Evolutionary conservation across 2,113 vertebrate genomes (phyloP).

Genomic region (Prunella fulvescens): DNA sequence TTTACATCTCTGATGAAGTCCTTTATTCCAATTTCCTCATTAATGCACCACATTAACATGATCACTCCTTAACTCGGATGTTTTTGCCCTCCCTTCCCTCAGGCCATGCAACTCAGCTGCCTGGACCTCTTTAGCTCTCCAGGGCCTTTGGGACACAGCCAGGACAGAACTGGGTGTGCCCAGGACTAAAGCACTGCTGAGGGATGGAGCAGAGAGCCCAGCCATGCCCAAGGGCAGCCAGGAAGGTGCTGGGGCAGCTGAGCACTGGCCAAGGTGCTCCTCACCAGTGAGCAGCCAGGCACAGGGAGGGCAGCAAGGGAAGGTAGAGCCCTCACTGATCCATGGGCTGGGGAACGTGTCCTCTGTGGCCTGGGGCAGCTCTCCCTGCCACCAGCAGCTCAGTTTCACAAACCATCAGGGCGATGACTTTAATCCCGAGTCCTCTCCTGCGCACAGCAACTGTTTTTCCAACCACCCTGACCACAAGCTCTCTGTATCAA

Average conservation of each 20-base stretch:
- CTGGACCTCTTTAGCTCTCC: background rate
- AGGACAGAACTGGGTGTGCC: background rate
- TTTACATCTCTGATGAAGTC: background rate
- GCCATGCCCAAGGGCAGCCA: background rate
- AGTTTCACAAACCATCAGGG: background rate
- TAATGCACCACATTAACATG: background rate
- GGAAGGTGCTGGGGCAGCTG: background rate
- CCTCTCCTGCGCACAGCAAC: background rate
- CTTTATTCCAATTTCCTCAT: background rate
- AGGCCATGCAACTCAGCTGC: background rate
- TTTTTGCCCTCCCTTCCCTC: background rate
- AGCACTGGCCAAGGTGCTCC: background rate
- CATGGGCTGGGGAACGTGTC: background rate
- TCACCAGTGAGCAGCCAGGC: background rate
- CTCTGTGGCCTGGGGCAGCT: background rate
- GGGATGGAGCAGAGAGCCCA: background rate
- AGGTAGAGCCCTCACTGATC: background rate
- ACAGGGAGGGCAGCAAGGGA: background rate
- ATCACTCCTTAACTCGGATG: background rate
- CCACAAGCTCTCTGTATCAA: background rate
- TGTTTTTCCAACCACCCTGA: conserved; percentile 34
- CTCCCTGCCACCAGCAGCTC: background rate
- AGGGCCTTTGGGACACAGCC: background rate
- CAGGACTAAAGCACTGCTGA: background rate
- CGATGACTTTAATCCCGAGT: background rate